These are phyloP conservation scores for Dolichoris vasculosae DNA, from an alignment of 1,140 invertebrate species.

Conservation along the genomic window DNA sequence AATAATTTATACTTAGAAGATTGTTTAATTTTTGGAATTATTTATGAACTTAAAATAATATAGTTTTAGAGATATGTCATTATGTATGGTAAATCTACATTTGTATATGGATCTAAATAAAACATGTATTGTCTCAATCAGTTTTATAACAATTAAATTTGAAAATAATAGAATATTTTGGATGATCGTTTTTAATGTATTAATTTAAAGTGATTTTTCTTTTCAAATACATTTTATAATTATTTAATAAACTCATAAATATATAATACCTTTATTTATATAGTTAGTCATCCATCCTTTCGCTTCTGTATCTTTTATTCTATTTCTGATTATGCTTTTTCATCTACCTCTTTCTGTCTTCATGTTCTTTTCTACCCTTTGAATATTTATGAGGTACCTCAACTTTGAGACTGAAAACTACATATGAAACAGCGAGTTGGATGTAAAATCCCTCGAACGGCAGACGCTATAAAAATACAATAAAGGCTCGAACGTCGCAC, in stretches of 20 bases:
- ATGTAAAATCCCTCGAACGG: slow-evolving; percentile 7
- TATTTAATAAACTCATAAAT: slow-evolving; percentile 1
- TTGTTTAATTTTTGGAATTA: too few relatives aligned
- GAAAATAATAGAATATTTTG: too few relatives aligned
- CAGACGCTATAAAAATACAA: slow-evolving; percentile 42
- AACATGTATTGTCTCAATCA: too few relatives aligned
- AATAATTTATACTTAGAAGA: too few relatives aligned
- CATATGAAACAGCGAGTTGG: background rate
- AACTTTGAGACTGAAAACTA: slow-evolving; percentile 34
- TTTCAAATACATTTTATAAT: too few relatives aligned
- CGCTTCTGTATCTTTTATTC: slow-evolving; percentile 10
- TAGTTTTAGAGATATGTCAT: too few relatives aligned
- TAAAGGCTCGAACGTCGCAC: slow-evolving; percentile 7
- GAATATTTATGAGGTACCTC: slow-evolving; percentile 63
- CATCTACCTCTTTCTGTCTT: slow-evolving; percentile 15
- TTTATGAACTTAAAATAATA: too few relatives aligned
- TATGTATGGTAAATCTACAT: too few relatives aligned
- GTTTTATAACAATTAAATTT: too few relatives aligned
- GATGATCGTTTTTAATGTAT: too few relatives aligned
- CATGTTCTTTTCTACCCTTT: slow-evolving; percentile 39
- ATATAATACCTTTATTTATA: background rate
- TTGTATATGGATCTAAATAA: too few relatives aligned
- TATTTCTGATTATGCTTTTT: slow-evolving; percentile 43
- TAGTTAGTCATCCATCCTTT: background rate
- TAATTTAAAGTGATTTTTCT: too few relatives aligned